Base-by-base conservation (phyloP, 2,888 invertebrate species). In the Dorcus hopei region DNA sequence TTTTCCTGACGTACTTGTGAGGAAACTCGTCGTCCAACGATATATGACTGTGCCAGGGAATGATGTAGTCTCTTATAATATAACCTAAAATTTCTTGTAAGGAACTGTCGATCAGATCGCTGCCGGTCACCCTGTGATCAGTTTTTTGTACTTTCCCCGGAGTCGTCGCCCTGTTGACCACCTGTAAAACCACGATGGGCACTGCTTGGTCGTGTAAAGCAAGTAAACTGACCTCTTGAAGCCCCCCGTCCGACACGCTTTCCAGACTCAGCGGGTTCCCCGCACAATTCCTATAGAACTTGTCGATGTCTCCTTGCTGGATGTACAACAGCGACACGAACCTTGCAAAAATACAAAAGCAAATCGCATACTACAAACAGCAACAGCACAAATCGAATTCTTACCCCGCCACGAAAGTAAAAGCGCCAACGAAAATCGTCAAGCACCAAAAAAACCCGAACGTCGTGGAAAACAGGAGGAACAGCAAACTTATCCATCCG, bases 101-200 rank as follows among this genome's bases (percentile, higher is more conserved):
- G 68, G 90, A 91, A 70, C 90, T 89, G 80, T 94, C 94, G 59
- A 95, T 93, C 38, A 90, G 84, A 70, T 89, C 89, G 70, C 93
- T 91, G 26, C 93, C 93, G 23, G 93, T 93, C 63, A 94, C 88
- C 70, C 93, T 78, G 65, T 72, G 79, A 70, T 85, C 85, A 56
- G 77, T 73, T 68, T 81, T 82, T 65, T 70, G 72, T 49, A 70
- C 63, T 66, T 70, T 71, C 57, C 73, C 74, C 38, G 76, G 75
- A 62, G 70, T 75, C 49, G 68, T 64, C 43, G 77, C 58, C 57
- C 72, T 65, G 57, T 70, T 69, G n/a, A 74, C 72, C 45, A 78
- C 68, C 66, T 73, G 59, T 40, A 54, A 63, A 43, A 14, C 11
- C 6, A 54, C 11, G 8, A 23, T 52, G 48, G 33, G 47, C 9